Evolutionary conservation across 1,140 invertebrate genomes (phyloP).

Genomic region (Trachymyrmex septentrionalis): DNA sequence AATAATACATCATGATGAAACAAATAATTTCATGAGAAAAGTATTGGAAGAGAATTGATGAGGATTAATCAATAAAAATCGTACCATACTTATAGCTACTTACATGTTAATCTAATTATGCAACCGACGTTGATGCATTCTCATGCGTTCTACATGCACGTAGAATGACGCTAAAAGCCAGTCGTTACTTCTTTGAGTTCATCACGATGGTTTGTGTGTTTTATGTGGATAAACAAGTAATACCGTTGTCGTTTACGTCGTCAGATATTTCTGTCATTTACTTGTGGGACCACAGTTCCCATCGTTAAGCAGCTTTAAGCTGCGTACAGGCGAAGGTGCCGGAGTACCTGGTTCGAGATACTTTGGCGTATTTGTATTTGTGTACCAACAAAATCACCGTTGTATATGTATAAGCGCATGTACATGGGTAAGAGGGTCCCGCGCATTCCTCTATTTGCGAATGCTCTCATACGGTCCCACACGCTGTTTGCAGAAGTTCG

Average conservation of each 20-base stretch:
- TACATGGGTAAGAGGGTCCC: constrained; percentile 3
- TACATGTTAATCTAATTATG: constrained; percentile 41
- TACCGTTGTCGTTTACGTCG: constrained; percentile 15
- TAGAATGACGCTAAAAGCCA: neutral
- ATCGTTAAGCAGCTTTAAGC: constrained; percentile 50
- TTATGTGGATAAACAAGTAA: constrained; percentile 24
- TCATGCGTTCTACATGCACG: too few species aligned
- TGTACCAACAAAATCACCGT: constrained; percentile 28
- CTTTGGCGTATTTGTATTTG: constrained; percentile 10
- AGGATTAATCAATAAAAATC: constrained; percentile 5
- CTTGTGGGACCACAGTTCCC: neutral
- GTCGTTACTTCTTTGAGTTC: neutral
- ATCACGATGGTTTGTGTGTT: neutral
- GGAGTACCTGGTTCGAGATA: neutral
- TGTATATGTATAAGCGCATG: neutral
- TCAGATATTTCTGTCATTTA: constrained; percentile 26
- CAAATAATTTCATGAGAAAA: neutral
- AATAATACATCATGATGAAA: neutral
- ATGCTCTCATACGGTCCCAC: constrained; percentile 29
- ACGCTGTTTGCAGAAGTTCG: constrained; percentile 51
- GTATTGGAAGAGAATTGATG: too few species aligned
- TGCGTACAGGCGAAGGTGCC: constrained; percentile 4
- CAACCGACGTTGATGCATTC: neutral
- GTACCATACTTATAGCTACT: neutral
- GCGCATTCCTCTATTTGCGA: constrained; percentile 55